phyloP scores from a whole-genome alignment of 2,113 vertebrate genomes.

The Epinephelus fuscoguttatus region DNA sequence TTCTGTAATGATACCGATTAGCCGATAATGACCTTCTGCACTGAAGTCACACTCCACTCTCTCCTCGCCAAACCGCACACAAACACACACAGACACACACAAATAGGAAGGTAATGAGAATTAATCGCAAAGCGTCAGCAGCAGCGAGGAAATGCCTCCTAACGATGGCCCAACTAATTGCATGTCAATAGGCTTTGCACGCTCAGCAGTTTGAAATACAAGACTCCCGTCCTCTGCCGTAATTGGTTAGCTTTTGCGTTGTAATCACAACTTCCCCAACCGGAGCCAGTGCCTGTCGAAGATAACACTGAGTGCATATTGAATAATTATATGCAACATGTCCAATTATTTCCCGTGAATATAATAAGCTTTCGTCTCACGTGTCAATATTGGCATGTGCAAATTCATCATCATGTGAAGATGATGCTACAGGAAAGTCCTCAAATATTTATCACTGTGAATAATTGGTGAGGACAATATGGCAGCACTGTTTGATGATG shows the following conservation, averaged over 20 bases:
- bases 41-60: constrained; percentile 48
- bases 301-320: constrained; percentile 55
- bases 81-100: constrained; percentile 25
- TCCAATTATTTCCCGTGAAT: constrained; percentile 57
- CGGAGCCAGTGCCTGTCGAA: constrained; percentile 37
- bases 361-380: constrained; percentile 36
- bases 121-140: constrained; percentile 60
- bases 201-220: constrained; percentile 75
- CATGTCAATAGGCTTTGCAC: constrained; percentile 72
- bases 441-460: constrained; percentile 39
- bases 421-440: background rate
- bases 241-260: constrained; percentile 60
- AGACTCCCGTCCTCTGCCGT: constrained; percentile 26
- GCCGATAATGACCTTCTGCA: constrained; percentile 40
- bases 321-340: constrained; percentile 59
- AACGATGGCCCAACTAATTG: constrained; percentile 76
- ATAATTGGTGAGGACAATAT: background rate
- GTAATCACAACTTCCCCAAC: constrained; percentile 68
- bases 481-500: constrained; percentile 19
- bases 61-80: constrained; percentile 14
- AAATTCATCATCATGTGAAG: constrained; percentile 26
- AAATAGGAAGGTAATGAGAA: constrained; percentile 71
- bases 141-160: constrained; percentile 63
- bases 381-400: constrained; percentile 49
- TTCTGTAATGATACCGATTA: constrained; percentile 49